Evolutionary conservation across 2,888 invertebrate genomes (phyloP).

Genomic region (Eumacrocentrus americanus): DNA sequence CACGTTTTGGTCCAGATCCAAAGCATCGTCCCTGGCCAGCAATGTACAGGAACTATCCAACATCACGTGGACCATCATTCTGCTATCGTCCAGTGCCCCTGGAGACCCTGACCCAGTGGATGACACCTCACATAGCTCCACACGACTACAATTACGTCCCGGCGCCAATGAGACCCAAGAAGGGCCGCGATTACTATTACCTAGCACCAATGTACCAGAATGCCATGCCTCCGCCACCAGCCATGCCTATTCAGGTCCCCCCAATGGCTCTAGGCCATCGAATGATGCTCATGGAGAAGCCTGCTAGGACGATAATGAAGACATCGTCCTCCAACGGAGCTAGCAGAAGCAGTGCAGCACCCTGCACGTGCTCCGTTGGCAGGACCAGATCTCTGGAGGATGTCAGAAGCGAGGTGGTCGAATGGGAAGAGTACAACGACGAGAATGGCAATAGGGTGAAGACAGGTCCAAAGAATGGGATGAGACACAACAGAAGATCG

Average conservation of each 20-base stretch:
- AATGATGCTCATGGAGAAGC: conserved; percentile 55
- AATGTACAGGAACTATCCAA: conserved; percentile 63
- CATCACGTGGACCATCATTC: conserved; percentile 53
- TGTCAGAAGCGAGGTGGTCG: conserved; percentile 71
- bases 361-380: conserved; percentile 67
- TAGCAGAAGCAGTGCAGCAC: conserved; percentile 49
- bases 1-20: conserved; percentile 63
- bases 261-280: conserved; percentile 49
- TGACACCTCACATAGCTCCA: conserved; percentile 63
- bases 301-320: conserved; percentile 48
- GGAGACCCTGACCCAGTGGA: conserved; percentile 63
- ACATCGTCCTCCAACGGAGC: conserved; percentile 49
- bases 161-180: conserved; percentile 60
- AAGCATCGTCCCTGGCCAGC: conserved; percentile 70
- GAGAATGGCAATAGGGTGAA: conserved; percentile 69
- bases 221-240: conserved; percentile 67
- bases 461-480: conserved; percentile 62
- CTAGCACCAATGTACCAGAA: conserved; percentile 73
- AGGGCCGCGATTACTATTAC: conserved; percentile 68
- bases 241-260: conserved; percentile 39
- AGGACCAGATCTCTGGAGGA: conserved; percentile 77
- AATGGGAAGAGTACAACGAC: conserved; percentile 69
- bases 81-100: conserved; percentile 63
- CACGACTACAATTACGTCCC: conserved; percentile 65
- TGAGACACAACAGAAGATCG: conserved; percentile 68